Evolutionary conservation across 2,113 vertebrate species (phyloP).

Genomic region (Zapornia atra): DNA sequence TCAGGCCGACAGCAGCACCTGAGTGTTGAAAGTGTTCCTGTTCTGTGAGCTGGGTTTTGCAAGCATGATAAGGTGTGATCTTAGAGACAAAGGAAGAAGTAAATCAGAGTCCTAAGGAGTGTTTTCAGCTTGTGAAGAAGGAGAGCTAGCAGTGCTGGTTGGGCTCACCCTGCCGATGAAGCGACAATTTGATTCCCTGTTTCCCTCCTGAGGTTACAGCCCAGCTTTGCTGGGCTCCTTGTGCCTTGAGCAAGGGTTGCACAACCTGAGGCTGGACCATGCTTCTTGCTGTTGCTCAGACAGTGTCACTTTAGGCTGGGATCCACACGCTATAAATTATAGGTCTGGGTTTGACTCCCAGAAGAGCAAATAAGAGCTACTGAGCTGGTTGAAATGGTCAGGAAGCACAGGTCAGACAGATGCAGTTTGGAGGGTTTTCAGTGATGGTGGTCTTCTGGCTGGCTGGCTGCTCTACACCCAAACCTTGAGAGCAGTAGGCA

Average conservation of each 20-base stretch:
- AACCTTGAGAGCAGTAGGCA: not conserved
- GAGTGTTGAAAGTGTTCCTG: not conserved
- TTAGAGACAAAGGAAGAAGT: not conserved
- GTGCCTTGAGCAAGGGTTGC: not conserved
- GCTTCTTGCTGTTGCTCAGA: not conserved
- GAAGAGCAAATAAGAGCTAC: not conserved
- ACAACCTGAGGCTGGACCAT: not conserved
- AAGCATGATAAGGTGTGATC: not conserved
- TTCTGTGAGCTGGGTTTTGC: not conserved
- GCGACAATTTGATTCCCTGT: not conserved
- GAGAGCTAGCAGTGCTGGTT: not conserved
- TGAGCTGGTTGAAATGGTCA: not conserved
- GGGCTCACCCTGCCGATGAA: not conserved
- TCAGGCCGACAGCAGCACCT: not conserved
- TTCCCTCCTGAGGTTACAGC: not conserved
- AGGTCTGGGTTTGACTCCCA: not conserved
- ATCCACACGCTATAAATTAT: not conserved
- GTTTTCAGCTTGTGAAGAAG: not conserved
- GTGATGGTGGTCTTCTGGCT: not conserved
- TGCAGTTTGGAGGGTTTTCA: not conserved
- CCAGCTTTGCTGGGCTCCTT: not conserved
- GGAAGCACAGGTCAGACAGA: not conserved
- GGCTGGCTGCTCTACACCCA: not conserved
- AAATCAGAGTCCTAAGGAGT: not conserved
- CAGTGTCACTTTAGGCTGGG: not conserved